phyloP scores from a whole-genome alignment of 2,113 vertebrate genomes.

The Hiodon alosoides region DNA sequence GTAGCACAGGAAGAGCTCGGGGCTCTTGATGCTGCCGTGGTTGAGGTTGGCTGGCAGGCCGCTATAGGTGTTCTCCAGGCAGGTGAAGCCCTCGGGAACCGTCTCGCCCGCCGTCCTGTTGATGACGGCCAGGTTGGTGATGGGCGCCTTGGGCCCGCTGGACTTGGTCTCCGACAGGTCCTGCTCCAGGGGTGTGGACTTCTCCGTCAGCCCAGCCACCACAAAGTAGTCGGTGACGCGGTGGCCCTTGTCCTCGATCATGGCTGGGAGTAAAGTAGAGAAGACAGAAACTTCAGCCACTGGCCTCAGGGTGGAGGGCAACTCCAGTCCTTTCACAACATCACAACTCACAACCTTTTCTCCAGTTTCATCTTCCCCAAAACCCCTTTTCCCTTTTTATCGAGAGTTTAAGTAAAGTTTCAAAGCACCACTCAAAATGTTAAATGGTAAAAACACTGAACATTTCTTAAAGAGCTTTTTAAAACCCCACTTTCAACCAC shows the following conservation, averaged over 20 bases:
- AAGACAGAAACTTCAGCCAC: not conserved
- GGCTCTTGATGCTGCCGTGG: conserved; percentile 94
- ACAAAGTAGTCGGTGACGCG: conserved; percentile 97
- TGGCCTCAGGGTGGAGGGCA: not conserved
- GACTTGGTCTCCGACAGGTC: conserved; percentile 86
- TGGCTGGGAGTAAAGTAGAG: conserved; percentile 54
- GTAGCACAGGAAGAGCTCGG: conserved; percentile 93
- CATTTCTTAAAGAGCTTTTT: too few species aligned
- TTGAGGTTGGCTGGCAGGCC: conserved; percentile 93
- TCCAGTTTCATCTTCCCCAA: too few species aligned
- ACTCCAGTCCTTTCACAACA: too few species aligned
- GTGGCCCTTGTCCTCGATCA: conserved; percentile 94
- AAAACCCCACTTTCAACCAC: too few species aligned
- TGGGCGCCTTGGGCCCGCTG: conserved; percentile 82
- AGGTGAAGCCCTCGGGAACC: conserved; percentile 90
- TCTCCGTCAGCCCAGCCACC: conserved; percentile 90
- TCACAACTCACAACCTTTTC: too few species aligned
- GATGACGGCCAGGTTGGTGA: conserved; percentile 89
- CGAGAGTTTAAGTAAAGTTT: too few species aligned
- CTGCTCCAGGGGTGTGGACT: conserved; percentile 80
- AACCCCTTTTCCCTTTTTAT: too few species aligned
- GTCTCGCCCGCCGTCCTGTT: conserved; percentile 86
- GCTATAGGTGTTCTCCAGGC: conserved; percentile 83
- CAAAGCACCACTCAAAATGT: too few species aligned
- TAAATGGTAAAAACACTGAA: too few species aligned